Base-by-base conservation (phyloP, 2,888 invertebrate genomes). In the Polydrusus cervinus region DNA sequence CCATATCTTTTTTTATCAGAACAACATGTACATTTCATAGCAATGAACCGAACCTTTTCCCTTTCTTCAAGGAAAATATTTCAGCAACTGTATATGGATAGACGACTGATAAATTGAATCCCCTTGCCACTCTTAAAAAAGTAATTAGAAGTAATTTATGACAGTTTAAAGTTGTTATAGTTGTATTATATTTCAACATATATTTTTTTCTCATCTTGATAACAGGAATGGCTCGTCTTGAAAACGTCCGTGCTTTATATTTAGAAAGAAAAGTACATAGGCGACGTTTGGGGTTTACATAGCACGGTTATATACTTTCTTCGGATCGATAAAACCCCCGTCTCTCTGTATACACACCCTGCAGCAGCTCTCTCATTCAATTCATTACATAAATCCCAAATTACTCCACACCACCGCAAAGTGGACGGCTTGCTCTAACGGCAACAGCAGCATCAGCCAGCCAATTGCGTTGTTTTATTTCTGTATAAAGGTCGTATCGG, bases 291-390 rank as follows among this genome's bases (percentile, higher is more conserved):
- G 73, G 66, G 65, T 72, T 72, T 69, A 76, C 76, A 76, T 76
- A 76, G 73, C 73, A 70, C 76, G 69, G 68, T 73, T 76, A 76
- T 76, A 76, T 76, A 76, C 65, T 76, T 76, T 66, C 70, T 70
- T 70, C 74, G 70, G 76, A 76, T 76, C 76, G 76, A 76, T 76
- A 76, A 70, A 73, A 76, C 70, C 70, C n/a, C 70, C 72, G 71
- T 75, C 75, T 75, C 71, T 67, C 71, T 73, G 73, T 73, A 76
- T 76, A 76, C 76, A 73, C 76, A 76, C 76, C 76, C 76, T 72
- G 76, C 76, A 76, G 76, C 76, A 76, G 76, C 76, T 76, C 76
- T 76, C 76, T 76, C 76, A 76, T 76, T 76, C 76, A 76, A 76
- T 76, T 76, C 76, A 76, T 76, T 76, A 76, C 76, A 76, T 76